Conservation (phyloP, 2,113 vertebrate species). For the Scomber scombrus region DNA sequence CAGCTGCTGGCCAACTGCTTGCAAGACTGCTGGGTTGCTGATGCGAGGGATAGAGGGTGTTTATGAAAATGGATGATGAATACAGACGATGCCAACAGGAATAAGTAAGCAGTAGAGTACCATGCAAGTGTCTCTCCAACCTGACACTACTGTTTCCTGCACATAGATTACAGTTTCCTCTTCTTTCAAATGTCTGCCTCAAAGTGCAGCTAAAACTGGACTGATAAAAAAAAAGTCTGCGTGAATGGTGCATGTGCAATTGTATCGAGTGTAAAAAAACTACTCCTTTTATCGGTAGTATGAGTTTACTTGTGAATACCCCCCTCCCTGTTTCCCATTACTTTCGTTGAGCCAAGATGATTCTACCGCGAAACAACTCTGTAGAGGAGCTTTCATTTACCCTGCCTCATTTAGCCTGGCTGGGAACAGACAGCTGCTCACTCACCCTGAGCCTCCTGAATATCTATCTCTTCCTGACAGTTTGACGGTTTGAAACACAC, state of each 20-base stretch:
- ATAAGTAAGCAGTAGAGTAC: conserved; percentile 24
- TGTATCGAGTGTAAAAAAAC: not conserved
- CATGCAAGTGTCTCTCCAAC: not conserved
- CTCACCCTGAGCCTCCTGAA: conserved; percentile 13
- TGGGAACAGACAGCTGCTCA: conserved; percentile 58
- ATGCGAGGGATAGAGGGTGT: conserved; percentile 6
- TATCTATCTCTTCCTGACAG: not conserved
- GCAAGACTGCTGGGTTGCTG: conserved; percentile 31
- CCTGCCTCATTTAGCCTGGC: conserved; percentile 63
- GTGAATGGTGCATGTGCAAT: not conserved
- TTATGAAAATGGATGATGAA: conserved; percentile 38
- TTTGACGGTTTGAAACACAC: conserved; percentile 6
- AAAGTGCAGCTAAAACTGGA: conserved; percentile 19
- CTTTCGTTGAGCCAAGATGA: conserved; percentile 38
- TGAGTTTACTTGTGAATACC: conserved; percentile 1
- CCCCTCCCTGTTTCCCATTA: conserved; percentile 16
- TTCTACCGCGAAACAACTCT: conserved; percentile 43
- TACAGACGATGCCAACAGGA: conserved; percentile 37
- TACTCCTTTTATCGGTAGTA: conserved; percentile 4
- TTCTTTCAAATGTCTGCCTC: conserved; percentile 14
- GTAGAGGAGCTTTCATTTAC: conserved; percentile 44
- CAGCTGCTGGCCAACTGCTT: conserved; percentile 44
- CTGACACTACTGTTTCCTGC: not conserved
- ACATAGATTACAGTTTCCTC: not conserved
- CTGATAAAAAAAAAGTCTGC: not conserved